A percentile compares a stretch with the other conserved stretches of the same genome.
phyloP scores from a whole-genome alignment of 2,797 vertebrate genomes.

The Sebastes trivittatus region DNA sequence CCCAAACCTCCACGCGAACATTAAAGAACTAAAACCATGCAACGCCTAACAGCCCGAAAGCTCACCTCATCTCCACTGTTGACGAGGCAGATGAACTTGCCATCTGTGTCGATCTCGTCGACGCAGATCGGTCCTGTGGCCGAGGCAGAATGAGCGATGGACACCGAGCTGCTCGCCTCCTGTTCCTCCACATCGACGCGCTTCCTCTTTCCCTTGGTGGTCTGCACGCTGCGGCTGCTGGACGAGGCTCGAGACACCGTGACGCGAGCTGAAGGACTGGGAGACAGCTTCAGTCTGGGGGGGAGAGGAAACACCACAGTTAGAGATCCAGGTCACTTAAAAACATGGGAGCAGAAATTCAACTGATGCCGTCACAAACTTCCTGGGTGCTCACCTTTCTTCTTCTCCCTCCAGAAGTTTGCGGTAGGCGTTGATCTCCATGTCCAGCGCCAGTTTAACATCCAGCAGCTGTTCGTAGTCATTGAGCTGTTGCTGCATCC shows the following conservation, averaged over 20 bases:
- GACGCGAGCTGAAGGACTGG: slow-evolving; percentile 87
- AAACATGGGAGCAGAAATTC: not conserved
- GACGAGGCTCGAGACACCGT: slow-evolving; percentile 89
- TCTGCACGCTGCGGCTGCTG: slow-evolving; percentile 85
- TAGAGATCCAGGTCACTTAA: not conserved
- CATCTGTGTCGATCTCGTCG: slow-evolving; percentile 91
- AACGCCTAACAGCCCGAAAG: not conserved
- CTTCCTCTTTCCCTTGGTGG: slow-evolving; percentile 88
- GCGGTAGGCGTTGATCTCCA: slow-evolving; percentile 93
- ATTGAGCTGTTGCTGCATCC: slow-evolving; percentile 88
- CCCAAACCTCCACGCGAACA: not conserved
- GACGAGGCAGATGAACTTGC: slow-evolving; percentile 90
- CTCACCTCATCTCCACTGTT: slow-evolving; percentile 89
- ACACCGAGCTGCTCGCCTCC: slow-evolving; percentile 91
- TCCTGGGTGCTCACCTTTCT: slow-evolving; percentile 82
- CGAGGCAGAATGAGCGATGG: slow-evolving; percentile 89
- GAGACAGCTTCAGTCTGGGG: slow-evolving; percentile 87
- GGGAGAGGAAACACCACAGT: not conserved
- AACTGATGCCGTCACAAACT: not conserved
- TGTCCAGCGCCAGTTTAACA: slow-evolving; percentile 92
- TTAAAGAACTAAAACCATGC: not conserved
- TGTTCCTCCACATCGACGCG: slow-evolving; percentile 89
- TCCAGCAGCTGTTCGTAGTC: slow-evolving; percentile 92
- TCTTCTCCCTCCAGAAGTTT: slow-evolving; percentile 94
- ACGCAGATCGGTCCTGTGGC: slow-evolving; percentile 88